Evolutionary conservation across 2,113 vertebrate genomes (phyloP), one percentile per base, ranked within the genome.

Genomic region (Enhydra lutris): DNA sequence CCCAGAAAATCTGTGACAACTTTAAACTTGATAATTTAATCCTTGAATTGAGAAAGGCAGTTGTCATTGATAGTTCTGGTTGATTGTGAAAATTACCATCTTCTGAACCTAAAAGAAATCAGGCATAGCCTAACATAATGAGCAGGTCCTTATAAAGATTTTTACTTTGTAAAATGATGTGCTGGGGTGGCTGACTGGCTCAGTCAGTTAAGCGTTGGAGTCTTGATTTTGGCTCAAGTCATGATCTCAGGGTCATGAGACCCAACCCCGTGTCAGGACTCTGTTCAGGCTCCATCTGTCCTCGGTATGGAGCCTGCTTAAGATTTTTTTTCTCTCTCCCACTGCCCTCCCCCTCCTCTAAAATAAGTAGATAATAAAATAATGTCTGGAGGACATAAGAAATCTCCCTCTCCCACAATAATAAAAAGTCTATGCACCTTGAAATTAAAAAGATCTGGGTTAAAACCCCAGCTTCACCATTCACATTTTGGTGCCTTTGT

Each of bases 71-170:
- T 74, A 85, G 79, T 74, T 90, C 52, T 82, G 21, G 47, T 52
- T 85, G 85, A 95, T 96, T 89, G 50, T 95, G 85, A 92, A 89
- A 97, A 98, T 95, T 55, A 47, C 50, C 1, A 67, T 85, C 82
- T 92, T 97, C 52, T 50, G 10, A 92, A n/a, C 45, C 20, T 23
- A 61, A 91, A 63, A 79, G 34, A 97, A 97, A 96, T 91, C 57
- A 93, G 7, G 24, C 55, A 85, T 7, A 89, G 52, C 21, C 59
- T 95, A 52, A 91, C 50, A 87, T 80, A 93, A 95, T 91, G 31
- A 90, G 23, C 14, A 88, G 29, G 50, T 4, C 47, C 69, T 84
- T 90, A 93, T 79, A 94, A 93, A 84, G 59, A 93, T 83, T 96
- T 67, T 93, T 61, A 80, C 73, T 95, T 89, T 59, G 86, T 6